Base-by-base conservation (phyloP, 2,113 vertebrate genomes). In the Taurulus bubalis region DNA sequence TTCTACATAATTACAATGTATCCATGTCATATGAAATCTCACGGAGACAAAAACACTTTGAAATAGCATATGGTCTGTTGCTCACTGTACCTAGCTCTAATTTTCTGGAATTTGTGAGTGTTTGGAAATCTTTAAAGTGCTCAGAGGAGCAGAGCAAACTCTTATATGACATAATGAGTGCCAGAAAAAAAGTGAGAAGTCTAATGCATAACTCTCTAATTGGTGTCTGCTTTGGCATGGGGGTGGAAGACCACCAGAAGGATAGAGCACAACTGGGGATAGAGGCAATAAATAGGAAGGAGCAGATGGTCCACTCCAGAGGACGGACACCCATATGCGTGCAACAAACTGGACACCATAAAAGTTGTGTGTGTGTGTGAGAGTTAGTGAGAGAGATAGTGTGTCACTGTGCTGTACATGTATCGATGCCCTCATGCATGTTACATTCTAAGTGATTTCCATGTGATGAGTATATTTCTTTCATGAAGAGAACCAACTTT, bases 301-400 rank as follows among this genome's bases (percentile, higher is more conserved):
- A 94, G 91, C 95, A 95, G 95, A 95, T 95, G 94, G 94, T 93
- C 87, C 76, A 78, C 89, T 93, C 89, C 77, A 91, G 91, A 94
- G 92, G 91, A 93, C 92, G 82, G 81, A 85, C 82, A 92, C 82
- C 87, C 87, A 83, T 84, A 88, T 42, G 73, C 85, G 82, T 67
- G 77, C 77, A 89, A 90, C 90, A 94, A 89, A 94, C 90, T 92
- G 91, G 90, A 93, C 91, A 93, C 80, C 55, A 80, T 47, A 22
- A 82, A 90, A 85, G 83, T 85, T 85, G 62, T 42, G 85, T 77
- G 60, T 65, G 36, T 32, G 49, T 82, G 80, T 69, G 38, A 56
- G n/a, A 11, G 24, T 14, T 24, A 56, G 47, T 20, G 47, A 51
- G 47, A 51, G n/a, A 24, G 28, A 7, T 22, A 34, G 30, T 20